A percentile compares a stretch with the other conserved stretches of the same genome.
Conservation (phyloP, 2,888 invertebrate species). For the Conistra vaccinii region DNA sequence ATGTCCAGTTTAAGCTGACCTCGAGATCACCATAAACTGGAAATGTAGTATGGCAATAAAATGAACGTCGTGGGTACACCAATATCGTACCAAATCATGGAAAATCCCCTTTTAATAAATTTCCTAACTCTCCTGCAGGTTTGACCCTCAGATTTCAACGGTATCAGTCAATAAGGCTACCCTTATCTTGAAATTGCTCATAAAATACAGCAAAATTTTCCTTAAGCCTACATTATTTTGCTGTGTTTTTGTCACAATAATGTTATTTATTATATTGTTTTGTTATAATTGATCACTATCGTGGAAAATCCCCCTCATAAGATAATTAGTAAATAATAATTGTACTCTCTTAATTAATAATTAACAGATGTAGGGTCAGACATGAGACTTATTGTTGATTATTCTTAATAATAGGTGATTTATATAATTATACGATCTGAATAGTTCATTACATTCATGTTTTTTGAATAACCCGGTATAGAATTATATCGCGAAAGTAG, state of each 20-base stretch:
- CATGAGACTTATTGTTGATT: neutral
- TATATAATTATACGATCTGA: neutral
- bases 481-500: neutral
- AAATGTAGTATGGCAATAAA: no score
- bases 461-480: neutral
- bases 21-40: no score
- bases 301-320: slow-evolving; percentile 44
- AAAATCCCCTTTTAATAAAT: slow-evolving; percentile 9
- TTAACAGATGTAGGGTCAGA: slow-evolving; percentile 10
- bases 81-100: neutral
- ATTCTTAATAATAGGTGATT: no score
- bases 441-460: no score
- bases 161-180: slow-evolving; percentile 23
- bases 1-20: no score
- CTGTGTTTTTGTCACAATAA: slow-evolving; percentile 31
- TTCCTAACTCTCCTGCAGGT: neutral
- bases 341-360: slow-evolving; percentile 30
- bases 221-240: slow-evolving; percentile 8
- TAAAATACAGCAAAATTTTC: slow-evolving; percentile 50
- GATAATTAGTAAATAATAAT: slow-evolving; percentile 21
- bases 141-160: slow-evolving; percentile 11
- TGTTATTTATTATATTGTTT: slow-evolving; percentile 56
- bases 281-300: slow-evolving; percentile 34
- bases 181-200: slow-evolving; percentile 34
- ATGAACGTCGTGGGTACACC: no score